phyloP scores from a whole-genome alignment of 2,113 vertebrate species.

The Melanerpes aurifrons region DNA sequence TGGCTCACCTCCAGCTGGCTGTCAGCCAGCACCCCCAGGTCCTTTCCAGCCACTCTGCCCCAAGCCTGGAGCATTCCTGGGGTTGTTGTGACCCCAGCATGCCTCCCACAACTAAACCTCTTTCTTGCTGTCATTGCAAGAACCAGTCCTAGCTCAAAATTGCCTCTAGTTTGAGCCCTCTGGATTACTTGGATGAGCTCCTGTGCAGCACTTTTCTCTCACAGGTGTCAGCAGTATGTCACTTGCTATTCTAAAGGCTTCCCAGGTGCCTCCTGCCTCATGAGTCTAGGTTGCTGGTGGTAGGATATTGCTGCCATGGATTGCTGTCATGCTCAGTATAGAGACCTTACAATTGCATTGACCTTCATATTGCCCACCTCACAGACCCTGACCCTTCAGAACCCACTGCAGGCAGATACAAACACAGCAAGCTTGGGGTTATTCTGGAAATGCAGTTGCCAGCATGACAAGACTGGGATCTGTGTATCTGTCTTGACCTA shows the following conservation, averaged over 20 bases:
- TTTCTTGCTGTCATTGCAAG: neutral
- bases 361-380: neutral
- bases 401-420: neutral
- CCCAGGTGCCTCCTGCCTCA: neutral
- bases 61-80: too few relatives aligned
- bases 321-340: neutral
- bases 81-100: neutral
- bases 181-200: neutral
- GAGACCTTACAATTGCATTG: neutral
- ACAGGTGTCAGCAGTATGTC: neutral
- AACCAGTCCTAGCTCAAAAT: neutral
- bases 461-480: neutral
- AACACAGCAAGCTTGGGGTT: neutral
- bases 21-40: too few relatives aligned
- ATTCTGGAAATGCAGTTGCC: neutral
- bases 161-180: neutral
- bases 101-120: neutral
- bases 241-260: neutral
- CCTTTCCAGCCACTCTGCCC: too few relatives aligned
- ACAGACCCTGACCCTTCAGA: neutral
- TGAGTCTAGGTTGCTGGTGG: rapidly evolving
- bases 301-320: neutral
- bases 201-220: neutral
- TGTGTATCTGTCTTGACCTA: neutral
- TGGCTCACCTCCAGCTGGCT: too few relatives aligned